A percentile compares a stretch with the other conserved stretches of the same genome.
Evolutionary conservation across 1,140 invertebrate species (phyloP).

Genomic region (Xylocopa sonorina): DNA sequence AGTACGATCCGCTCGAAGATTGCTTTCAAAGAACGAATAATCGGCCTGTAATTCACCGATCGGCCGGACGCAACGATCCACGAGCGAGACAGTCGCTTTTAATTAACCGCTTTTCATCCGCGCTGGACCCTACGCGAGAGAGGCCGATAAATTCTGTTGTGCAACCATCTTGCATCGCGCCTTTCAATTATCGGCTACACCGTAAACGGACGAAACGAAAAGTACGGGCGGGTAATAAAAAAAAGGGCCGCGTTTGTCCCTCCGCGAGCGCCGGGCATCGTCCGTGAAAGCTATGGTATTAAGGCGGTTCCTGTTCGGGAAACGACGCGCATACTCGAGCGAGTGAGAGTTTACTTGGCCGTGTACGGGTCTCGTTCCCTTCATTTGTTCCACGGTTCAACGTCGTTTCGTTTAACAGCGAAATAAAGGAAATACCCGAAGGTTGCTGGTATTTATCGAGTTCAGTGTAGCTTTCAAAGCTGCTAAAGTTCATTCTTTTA

Average conservation of each 20-base stretch:
- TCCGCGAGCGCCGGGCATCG: background rate
- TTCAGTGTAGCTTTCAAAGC: too few relatives aligned
- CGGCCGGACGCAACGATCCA: background rate
- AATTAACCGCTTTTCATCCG: slow-evolving; percentile 14
- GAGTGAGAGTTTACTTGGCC: too few relatives aligned
- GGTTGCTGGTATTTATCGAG: too few relatives aligned
- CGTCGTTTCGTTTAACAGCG: too few relatives aligned
- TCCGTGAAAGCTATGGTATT: slow-evolving; percentile 49
- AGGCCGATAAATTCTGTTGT: slow-evolving; percentile 1
- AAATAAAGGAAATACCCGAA: too few relatives aligned
- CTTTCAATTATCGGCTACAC: slow-evolving; percentile 9
- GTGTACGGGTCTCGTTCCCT: too few relatives aligned
- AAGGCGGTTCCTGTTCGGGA: slow-evolving; percentile 53
- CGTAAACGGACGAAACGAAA: slow-evolving; percentile 2
- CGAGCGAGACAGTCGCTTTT: background rate
- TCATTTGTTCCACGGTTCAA: too few relatives aligned
- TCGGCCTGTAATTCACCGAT: background rate
- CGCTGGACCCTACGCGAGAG: background rate
- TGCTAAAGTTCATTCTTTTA: too few relatives aligned
- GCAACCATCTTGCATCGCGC: slow-evolving; percentile 12
- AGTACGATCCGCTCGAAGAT: background rate
- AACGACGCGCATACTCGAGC: slow-evolving; percentile 52
- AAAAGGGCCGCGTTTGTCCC: slow-evolving; percentile 5
- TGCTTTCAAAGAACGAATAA: background rate
- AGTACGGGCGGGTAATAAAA: slow-evolving; percentile 5